These are phyloP conservation scores for Lipophrys pholis DNA, from an alignment of 2,113 vertebrate species.

Conservation along the genomic window DNA sequence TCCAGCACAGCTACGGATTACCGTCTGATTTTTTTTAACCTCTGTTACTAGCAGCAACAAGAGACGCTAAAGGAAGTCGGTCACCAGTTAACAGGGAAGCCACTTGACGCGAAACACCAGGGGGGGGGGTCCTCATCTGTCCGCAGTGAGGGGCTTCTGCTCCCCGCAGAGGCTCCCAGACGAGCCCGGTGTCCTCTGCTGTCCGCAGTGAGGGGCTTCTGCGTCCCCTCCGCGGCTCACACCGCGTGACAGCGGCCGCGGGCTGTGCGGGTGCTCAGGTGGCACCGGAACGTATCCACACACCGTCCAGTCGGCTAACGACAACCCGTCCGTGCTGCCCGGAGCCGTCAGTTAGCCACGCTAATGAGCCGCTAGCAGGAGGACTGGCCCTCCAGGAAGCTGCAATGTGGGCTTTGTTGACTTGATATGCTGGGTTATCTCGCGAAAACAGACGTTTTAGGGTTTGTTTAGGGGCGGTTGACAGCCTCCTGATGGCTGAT, in stretches of 20 bases:
- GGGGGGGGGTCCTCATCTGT: conserved; percentile 43
- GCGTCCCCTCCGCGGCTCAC: not conserved
- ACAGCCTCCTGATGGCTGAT: conserved; percentile 9
- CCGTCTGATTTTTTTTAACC: too few relatives aligned
- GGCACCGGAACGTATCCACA: not conserved
- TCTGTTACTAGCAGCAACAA: too few relatives aligned
- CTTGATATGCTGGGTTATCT: not conserved
- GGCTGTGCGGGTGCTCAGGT: not conserved
- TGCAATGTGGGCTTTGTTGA: not conserved
- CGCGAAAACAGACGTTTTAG: not conserved
- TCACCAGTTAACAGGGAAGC: too few relatives aligned
- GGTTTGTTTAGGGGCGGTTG: not conserved
- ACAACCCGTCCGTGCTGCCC: conserved; percentile 23
- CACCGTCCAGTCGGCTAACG: conserved; percentile 18
- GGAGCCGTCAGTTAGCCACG: conserved; percentile 55
- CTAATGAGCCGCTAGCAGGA: conserved; percentile 52
- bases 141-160: conserved; percentile 49
- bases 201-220: conserved; percentile 52
- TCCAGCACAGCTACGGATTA: too few relatives aligned
- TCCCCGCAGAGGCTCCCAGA: not conserved
- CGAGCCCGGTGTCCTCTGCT: conserved; percentile 32
- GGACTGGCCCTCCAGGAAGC: conserved; percentile 27
- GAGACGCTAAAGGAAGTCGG: too few relatives aligned
- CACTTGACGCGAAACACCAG: too few relatives aligned
- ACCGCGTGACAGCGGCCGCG: conserved; percentile 25